Conservation (phyloP, 2,888 invertebrate species). For the Hypercompe scribonia region DNA sequence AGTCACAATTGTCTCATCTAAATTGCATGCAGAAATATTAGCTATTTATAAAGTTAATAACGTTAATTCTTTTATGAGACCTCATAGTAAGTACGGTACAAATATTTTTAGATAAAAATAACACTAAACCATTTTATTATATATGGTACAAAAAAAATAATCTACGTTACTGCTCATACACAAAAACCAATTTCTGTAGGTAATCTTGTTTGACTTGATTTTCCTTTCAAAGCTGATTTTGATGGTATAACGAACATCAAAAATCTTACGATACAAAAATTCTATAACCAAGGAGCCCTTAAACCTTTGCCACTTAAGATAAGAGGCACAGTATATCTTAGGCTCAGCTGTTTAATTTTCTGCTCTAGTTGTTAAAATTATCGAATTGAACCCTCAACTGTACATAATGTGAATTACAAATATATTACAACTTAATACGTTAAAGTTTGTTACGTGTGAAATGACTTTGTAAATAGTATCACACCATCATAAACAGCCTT, state of each 20-base stretch:
- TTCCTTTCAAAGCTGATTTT: not conserved
- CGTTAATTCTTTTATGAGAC: not conserved
- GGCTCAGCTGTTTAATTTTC: slow-evolving; percentile 35
- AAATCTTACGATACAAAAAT: slow-evolving; percentile 3
- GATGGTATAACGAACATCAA: not conserved
- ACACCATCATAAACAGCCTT: too few species aligned
- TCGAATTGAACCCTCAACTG: not conserved
- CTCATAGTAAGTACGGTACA: not conserved
- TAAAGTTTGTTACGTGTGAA: not conserved
- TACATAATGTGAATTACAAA: not conserved
- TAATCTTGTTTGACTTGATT: not conserved
- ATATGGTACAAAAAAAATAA: not conserved
- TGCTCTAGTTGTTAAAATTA: slow-evolving; percentile 18
- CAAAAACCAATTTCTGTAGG: not conserved
- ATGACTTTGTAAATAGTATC: too few species aligned
- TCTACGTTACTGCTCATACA: not conserved
- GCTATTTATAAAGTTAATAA: too few species aligned
- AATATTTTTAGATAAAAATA: not conserved
- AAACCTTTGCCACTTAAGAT: not conserved
- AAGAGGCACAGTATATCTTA: not conserved
- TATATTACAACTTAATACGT: not conserved
- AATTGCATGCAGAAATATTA: not conserved
- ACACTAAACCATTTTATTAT: not conserved
- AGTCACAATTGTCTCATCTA: too few species aligned
- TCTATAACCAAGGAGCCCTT: not conserved